Base-by-base conservation (phyloP, 2,113 vertebrate genomes). In the Callaeas wilsoni region DNA sequence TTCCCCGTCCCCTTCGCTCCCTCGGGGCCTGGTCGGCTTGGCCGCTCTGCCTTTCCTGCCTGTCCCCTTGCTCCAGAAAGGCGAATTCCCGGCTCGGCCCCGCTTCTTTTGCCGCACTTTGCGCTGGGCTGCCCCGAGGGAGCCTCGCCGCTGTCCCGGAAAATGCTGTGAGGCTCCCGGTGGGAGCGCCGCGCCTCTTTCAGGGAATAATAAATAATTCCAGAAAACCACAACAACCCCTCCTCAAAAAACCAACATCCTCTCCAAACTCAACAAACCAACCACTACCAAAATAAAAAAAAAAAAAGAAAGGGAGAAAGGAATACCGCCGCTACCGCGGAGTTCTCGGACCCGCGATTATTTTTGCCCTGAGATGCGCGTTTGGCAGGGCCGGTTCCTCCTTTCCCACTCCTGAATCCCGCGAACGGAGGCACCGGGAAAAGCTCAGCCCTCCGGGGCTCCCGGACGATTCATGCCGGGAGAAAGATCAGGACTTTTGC, bases 251-350 rank as follows among this genome's bases (percentile, higher is more conserved):
- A 6, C 4, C 7, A 16, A 7, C 32, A 25, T 1, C 13, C 3
- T 6, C 7, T 35, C 27, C 16, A 3, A 76, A 75, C 17, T 7
- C 74, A 39, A 32, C 30, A 52, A 64, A 44, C 2, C 3, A 19
- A 62, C 15, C 8, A 8, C 6, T 4, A 26, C 6, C 1, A 75
- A 44, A 56, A 57, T 6, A 20, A 49, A 49, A 41, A 25, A 1
- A 3, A 7, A 16, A 49, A 16, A 60, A 6, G 6, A 4, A 50
- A n/a, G 8, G 3, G 12, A 44, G 8, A 19, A 57, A 44, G 7
- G 49, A 85, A 41, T 49, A 20, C 0, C 2, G 0, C 6, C 2
- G 1, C 8, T 23, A 4, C 13, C 3, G 4, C 2, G 4, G 37
- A 19, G 19, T 9, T 17, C n/a, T 55, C 4, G 13, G 60, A 33